Evolutionary conservation across 2,113 vertebrate genomes (phyloP).

Genomic region (Brachirus orientalis): DNA sequence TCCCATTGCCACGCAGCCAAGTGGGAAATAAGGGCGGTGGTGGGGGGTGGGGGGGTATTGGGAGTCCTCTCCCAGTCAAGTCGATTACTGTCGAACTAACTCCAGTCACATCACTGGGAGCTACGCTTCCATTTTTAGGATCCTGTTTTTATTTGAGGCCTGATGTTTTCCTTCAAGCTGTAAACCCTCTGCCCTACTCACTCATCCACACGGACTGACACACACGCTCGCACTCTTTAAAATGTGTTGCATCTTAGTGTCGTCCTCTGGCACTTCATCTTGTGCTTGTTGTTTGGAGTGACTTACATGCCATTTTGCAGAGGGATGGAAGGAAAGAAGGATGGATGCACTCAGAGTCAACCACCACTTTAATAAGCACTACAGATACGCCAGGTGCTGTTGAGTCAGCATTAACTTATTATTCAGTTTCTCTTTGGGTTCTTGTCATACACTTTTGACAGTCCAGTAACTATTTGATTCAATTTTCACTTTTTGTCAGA

Average conservation of each 20-base stretch:
- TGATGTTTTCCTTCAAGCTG: slow-evolving; percentile 73
- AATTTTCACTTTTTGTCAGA: slow-evolving; percentile 55
- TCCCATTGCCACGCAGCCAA: slow-evolving; percentile 79
- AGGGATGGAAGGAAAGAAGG: slow-evolving; percentile 35
- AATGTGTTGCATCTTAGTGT: slow-evolving; percentile 61
- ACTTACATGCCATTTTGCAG: slow-evolving; percentile 61
- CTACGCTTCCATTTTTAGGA: slow-evolving; percentile 80
- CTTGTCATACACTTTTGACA: slow-evolving; percentile 41
- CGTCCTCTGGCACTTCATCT: slow-evolving; percentile 60
- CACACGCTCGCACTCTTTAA: slow-evolving; percentile 16
- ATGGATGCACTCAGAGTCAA: slow-evolving; percentile 55
- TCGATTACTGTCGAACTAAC: slow-evolving; percentile 90
- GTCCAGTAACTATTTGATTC: slow-evolving; percentile 36
- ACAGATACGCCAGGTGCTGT: slow-evolving; percentile 57
- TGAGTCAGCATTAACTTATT: slow-evolving; percentile 29
- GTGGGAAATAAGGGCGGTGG: slow-evolving; percentile 61
- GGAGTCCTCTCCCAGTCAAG: slow-evolving; percentile 85
- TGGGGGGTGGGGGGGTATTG: slow-evolving; percentile 60
- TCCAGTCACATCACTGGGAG: slow-evolving; percentile 86
- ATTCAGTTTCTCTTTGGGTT: slow-evolving; percentile 30
- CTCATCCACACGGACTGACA: slow-evolving; percentile 30
- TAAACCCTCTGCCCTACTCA: slow-evolving; percentile 34
- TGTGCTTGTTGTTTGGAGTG: slow-evolving; percentile 62
- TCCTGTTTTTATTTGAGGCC: slow-evolving; percentile 64
- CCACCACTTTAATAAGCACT: slow-evolving; percentile 64